Evolutionary conservation across 2,888 invertebrate genomes (phyloP), one percentile per base, ranked within the genome.

Genomic region (Meloe dianella): DNA sequence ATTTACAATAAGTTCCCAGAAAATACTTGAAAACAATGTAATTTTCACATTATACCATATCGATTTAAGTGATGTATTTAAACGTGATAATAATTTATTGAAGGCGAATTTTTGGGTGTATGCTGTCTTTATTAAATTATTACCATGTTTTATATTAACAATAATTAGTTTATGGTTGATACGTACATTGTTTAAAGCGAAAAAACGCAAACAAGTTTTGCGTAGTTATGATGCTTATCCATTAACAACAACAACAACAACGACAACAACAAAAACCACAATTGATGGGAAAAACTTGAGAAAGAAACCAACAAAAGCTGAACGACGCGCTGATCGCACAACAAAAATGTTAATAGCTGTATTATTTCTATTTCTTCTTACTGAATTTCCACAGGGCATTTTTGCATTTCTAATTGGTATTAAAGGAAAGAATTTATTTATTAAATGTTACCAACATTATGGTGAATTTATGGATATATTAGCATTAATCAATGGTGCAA

Each of bases 291-390:
- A 68, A 57, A 72, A 69, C 57, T 71, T 62, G 68, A 59, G 57
- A 85, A 85, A 66, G 78, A 85, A 35, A 86, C 85, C 73, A 17
- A 83, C 85, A 54, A 91, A 90, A 78, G 87, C 89, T 38, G 93
- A 93, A 78, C 88, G 90, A 66, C 87, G 93, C 68, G 92, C 93
- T 0, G 94, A 96, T 79, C 88, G 96, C 68, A 97, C 96, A 0
- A 97, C 96, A 0, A 90, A 91, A 81, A 94, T 97, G 91, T 85
- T 97, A 47, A 87, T 97, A 1, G 96, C 95, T 0, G 93, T 97
- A 0, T 85, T 97, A 0, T 83, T 95, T 6, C 85, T 97, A 3
- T 97, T 97, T 79, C 86, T 97, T 1, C 86, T 95, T 27, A 96
- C 96, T 0, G 97, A 97, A 82, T 88, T 97, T 67, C 96, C 97